These are phyloP conservation scores for Ascaphus truei DNA, from an alignment of 2,113 vertebrate genomes.

Conservation along the genomic window DNA sequence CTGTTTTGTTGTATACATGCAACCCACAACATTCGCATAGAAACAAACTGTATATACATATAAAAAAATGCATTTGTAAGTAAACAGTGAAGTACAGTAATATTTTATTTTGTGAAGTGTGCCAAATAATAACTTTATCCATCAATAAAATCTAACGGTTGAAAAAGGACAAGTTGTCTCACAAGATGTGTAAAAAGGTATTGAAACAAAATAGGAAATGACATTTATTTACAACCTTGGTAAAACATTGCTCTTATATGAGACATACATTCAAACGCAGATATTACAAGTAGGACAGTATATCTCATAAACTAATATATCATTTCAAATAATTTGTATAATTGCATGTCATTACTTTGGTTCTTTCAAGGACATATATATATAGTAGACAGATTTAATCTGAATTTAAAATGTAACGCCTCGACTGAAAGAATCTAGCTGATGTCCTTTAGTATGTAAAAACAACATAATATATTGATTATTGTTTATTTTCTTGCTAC, in stretches of 20 bases:
- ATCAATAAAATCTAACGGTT: background rate
- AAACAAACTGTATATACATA: slow-evolving; percentile 56
- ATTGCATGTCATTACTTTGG: slow-evolving; percentile 64
- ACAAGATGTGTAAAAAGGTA: slow-evolving; percentile 29
- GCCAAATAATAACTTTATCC: slow-evolving; percentile 41
- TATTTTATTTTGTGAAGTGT: slow-evolving; percentile 45
- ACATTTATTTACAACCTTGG: slow-evolving; percentile 69
- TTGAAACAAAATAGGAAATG: slow-evolving; percentile 57
- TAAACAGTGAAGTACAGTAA: slow-evolving; percentile 49
- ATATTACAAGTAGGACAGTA: slow-evolving; percentile 58
- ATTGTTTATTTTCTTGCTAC: background rate
- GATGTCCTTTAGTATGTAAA: slow-evolving; percentile 14
- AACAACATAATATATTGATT: background rate
- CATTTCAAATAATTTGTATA: slow-evolving; percentile 68
- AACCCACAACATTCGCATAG: slow-evolving; percentile 44
- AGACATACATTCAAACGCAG: slow-evolving; percentile 77
- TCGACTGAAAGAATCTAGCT: slow-evolving; percentile 12
- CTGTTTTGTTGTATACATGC: slow-evolving; percentile 54
- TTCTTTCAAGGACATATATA: slow-evolving; percentile 73
- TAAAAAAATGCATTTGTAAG: slow-evolving; percentile 42
- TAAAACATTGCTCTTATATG: slow-evolving; percentile 67
- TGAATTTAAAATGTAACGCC: slow-evolving; percentile 5
- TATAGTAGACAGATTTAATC: slow-evolving; percentile 36
- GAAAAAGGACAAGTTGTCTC: slow-evolving; percentile 22
- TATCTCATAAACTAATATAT: slow-evolving; percentile 67